Evolutionary conservation across 2,888 invertebrate species (phyloP).

Genomic region (Carabus problematicus): DNA sequence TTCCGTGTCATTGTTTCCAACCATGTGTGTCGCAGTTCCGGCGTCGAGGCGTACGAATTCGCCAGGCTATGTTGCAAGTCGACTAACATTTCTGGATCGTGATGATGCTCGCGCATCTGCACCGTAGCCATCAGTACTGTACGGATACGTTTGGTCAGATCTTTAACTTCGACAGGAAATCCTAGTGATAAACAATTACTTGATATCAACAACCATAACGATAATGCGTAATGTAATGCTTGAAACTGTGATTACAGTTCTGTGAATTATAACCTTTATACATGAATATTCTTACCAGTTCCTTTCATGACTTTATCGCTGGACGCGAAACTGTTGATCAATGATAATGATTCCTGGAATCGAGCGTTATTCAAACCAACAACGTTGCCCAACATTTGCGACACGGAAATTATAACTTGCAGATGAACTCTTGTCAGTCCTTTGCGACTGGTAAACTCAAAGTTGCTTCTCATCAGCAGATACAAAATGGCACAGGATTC

Average conservation of each 20-base stretch:
- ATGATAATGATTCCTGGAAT: conserved; percentile 91
- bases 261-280: no score
- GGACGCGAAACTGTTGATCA: conserved; percentile 91
- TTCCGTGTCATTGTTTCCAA: conserved; percentile 92
- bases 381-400: conserved; percentile 89
- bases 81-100: conserved; percentile 91
- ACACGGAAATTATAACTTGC: conserved; percentile 95
- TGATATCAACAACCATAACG: conserved; percentile 5
- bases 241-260: no score
- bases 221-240: conserved; percentile 4
- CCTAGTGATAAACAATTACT: conserved; percentile 58
- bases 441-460: conserved; percentile 84
- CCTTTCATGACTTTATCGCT: conserved; percentile 95
- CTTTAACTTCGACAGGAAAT: conserved; percentile 89
- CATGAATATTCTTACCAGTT: conserved; percentile 66
- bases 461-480: conserved; percentile 92
- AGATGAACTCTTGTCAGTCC: conserved; percentile 88
- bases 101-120: conserved; percentile 86
- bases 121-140: conserved; percentile 95
- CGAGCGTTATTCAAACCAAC: conserved; percentile 92
- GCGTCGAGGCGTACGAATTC: conserved; percentile 92
- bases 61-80: conserved; percentile 92
- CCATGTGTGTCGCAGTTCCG: conserved; percentile 93
- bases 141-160: conserved; percentile 89
- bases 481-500: conserved; percentile 93